phyloP scores from a whole-genome alignment of 2,888 invertebrate species.

The Venustoraphidia nigricollis region DNA sequence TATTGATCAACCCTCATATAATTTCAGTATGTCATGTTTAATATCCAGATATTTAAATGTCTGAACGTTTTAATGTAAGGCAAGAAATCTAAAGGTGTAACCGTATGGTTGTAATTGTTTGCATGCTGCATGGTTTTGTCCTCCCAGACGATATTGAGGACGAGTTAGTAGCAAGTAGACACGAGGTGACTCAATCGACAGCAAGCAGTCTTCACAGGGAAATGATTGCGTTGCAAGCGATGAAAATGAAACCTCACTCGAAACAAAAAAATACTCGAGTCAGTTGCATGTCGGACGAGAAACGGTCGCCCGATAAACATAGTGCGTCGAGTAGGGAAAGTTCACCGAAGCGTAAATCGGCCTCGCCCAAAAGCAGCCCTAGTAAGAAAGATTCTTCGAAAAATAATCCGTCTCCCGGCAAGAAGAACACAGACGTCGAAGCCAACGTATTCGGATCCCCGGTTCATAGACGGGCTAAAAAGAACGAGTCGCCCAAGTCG shows the following conservation, averaged over 20 bases:
- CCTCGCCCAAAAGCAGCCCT: constrained; percentile 21
- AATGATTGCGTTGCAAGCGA: too few relatives aligned
- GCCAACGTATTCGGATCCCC: neutral
- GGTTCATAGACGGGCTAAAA: neutral
- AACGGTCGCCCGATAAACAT: constrained; percentile 12
- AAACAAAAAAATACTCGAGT: constrained; percentile 17
- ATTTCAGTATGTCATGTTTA: neutral
- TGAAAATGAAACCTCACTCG: too few relatives aligned
- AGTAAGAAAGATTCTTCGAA: constrained; percentile 17
- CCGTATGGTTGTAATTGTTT: constrained; percentile 4
- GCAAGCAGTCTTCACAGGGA: neutral
- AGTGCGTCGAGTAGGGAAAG: constrained; percentile 15
- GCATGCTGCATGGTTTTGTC: constrained; percentile 11
- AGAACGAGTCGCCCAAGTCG: neutral
- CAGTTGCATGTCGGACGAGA: constrained; percentile 17
- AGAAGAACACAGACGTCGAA: too few relatives aligned
- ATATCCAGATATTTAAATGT: neutral
- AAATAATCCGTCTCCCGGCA: constrained; percentile 11
- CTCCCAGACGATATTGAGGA: constrained; percentile 28
- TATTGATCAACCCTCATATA: too few relatives aligned
- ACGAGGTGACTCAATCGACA: neutral
- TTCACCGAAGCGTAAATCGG: constrained; percentile 20
- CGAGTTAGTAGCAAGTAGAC: constrained; percentile 19
- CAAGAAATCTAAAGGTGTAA: constrained; percentile 1
- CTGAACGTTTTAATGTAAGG: constrained; percentile 1